Percentiles rank a stretch among this genome's conserved stretches.
phyloP scores from a whole-genome alignment of 2,888 invertebrate species.

The Drosophila cracens region DNA sequence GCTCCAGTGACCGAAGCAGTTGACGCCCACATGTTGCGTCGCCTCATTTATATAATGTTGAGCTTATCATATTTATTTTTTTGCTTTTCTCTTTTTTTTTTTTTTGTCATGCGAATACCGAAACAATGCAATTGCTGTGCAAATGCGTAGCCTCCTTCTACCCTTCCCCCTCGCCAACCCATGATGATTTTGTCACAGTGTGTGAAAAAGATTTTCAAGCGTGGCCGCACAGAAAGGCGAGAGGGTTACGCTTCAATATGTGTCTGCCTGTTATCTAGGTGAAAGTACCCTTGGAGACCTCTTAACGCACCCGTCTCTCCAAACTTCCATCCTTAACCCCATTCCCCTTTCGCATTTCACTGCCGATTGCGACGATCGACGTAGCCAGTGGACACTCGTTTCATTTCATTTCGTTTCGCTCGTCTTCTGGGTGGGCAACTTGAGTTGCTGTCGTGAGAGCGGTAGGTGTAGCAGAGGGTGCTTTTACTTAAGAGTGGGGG shows the following conservation, averaged over 20 bases:
- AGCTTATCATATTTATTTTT: slow-evolving; percentile 10
- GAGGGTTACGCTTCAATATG: slow-evolving; percentile 56
- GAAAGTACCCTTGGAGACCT: slow-evolving; percentile 60
- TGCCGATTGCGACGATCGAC: slow-evolving; percentile 3
- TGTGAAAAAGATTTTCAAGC: slow-evolving; percentile 67
- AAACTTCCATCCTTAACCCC: not conserved
- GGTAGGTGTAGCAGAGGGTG: slow-evolving; percentile 6
- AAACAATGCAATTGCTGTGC: slow-evolving; percentile 74
- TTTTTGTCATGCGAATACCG: slow-evolving; percentile 52
- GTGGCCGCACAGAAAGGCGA: slow-evolving; percentile 25
- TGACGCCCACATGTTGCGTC: slow-evolving; percentile 76
- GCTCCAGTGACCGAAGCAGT: slow-evolving; percentile 69
- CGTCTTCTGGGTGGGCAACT: slow-evolving; percentile 72
- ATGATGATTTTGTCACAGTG: slow-evolving; percentile 47
- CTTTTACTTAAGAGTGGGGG: not conserved
- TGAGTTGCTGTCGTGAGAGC: slow-evolving; percentile 26
- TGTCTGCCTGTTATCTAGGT: slow-evolving; percentile 52
- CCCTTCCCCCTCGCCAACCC: not conserved
- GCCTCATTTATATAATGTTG: slow-evolving; percentile 71
- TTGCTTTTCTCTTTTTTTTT: not conserved
- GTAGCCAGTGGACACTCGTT: slow-evolving; percentile 43
- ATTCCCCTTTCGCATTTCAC: not conserved
- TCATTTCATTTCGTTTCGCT: slow-evolving; percentile 12
- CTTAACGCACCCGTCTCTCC: slow-evolving; percentile 14
- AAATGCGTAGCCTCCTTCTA: slow-evolving; percentile 46